Base-by-base conservation (phyloP, 1,140 invertebrate species). In the Cotesia typhae region DNA sequence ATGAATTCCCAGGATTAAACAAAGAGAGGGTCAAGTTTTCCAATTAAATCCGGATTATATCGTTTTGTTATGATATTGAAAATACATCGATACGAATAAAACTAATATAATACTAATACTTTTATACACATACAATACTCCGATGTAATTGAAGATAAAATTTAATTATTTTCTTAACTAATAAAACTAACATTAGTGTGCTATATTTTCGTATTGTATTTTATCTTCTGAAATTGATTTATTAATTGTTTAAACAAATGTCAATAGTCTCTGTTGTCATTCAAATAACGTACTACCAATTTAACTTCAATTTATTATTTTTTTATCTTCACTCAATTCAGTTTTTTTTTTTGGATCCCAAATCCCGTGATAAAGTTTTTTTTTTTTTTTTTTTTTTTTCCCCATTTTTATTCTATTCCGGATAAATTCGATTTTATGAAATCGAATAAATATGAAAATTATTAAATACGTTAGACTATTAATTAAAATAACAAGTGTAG, bases 1-100 rank as follows among this genome's bases (percentile, higher is more conserved):
- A 61, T 65, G 67, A 67, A 65, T 64, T 37, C 61, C 41, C 37
- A 17, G 55, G 65, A 72, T 72, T 72, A 47, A 28, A 53, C 52
- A 55, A 9, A 59, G 51, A 17, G 47, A 55, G 64, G 37, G 55
- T 66, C 79, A 85, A 85, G 83, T 85, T 85, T 85, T 85, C 84
- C 84, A 85, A 85, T 85, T 85, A 85, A 85, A 85, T 78, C 77
- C 80, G 84, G 84, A 85, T 85, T 85, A 85, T 84, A 80, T 84
- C 83, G 83, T 83, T 84, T 83, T 84, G 83, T 84, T 82, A 82
- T 79, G 79, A 80, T 83, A 85, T 84, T 84, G 83, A 85, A 85
- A 84, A 85, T 84, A 85, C 78, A 84, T 71, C 82, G 83, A 85
- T 79, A 76, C 74, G 63, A 41, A 41, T 41, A 41, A 41, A 41